A percentile compares a stretch with the other conserved stretches of the same genome.
Conservation (phyloP, 2,113 vertebrate species). For the Periophthalmodon schlosseri region DNA sequence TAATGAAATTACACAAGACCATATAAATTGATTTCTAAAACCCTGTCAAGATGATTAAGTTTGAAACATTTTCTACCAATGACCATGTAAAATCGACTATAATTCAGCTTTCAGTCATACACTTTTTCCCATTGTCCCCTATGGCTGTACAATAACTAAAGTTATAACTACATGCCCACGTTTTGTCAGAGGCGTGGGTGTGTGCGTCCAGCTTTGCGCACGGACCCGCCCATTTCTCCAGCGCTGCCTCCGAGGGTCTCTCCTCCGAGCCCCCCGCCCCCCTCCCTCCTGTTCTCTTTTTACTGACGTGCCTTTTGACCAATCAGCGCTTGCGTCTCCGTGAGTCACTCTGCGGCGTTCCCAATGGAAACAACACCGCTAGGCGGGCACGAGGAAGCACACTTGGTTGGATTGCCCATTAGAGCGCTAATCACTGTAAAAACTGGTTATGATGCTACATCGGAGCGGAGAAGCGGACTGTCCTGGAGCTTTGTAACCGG, state of each 20-base stretch:
- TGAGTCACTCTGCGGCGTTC: slow-evolving; percentile 59
- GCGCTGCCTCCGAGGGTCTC: slow-evolving; percentile 14
- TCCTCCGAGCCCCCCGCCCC: background rate
- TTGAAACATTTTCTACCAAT: too few species aligned
- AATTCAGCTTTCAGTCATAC: background rate
- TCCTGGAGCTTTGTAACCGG: slow-evolving; percentile 19
- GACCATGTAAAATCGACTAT: too few species aligned
- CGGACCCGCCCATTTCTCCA: slow-evolving; percentile 57
- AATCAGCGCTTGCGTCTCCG: slow-evolving; percentile 66
- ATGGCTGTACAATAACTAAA: background rate
- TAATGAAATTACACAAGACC: too few species aligned
- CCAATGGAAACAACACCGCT: slow-evolving; percentile 72
- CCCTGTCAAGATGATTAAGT: too few species aligned
- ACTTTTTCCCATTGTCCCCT: background rate
- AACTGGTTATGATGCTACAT: slow-evolving; percentile 53
- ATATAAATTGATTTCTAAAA: too few species aligned
- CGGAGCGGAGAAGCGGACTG: slow-evolving; percentile 23
- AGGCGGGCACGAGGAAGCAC: slow-evolving; percentile 76
- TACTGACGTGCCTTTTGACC: slow-evolving; percentile 57
- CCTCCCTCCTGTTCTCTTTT: background rate
- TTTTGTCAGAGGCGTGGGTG: background rate
- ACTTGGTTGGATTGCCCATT: slow-evolving; percentile 79
- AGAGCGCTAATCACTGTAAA: slow-evolving; percentile 59
- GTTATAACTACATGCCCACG: background rate
- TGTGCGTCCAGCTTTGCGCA: slow-evolving; percentile 56